Percentiles rank a stretch among this genome's conserved stretches.
Evolutionary conservation across 2,797 vertebrate species (phyloP).

Genomic region (Morelia viridis): DNA sequence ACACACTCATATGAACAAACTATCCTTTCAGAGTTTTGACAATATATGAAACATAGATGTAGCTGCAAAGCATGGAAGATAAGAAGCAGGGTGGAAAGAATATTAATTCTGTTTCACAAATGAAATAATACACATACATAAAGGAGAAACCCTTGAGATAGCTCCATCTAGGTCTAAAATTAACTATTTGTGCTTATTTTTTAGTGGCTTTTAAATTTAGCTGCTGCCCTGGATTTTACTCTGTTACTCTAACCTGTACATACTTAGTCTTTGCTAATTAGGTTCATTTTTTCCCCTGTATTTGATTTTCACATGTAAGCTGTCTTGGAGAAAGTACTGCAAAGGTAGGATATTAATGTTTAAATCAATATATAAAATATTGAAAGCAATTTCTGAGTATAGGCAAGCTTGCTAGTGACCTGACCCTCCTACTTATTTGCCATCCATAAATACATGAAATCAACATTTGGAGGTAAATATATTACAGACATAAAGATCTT

Average conservation of each 20-base stretch:
- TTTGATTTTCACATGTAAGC: not conserved
- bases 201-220: not conserved
- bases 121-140: not conserved
- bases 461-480: rapidly evolving
- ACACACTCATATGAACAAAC: too few relatives aligned
- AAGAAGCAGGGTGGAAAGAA: not conserved
- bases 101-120: not conserved
- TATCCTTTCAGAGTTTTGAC: not conserved
- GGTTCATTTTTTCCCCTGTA: not conserved
- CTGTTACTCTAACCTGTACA: not conserved
- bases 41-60: not conserved
- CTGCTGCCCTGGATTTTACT: not conserved
- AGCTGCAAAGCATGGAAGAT: not conserved
- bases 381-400: not conserved
- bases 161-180: not conserved
- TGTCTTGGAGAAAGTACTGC: not conserved
- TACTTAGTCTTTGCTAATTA: not conserved
- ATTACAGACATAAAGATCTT: not conserved
- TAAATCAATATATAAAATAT: not conserved
- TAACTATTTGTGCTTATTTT: not conserved
- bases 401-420: not conserved
- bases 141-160: not conserved
- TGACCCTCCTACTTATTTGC: not conserved
- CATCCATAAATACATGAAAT: not conserved
- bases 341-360: not conserved